phyloP scores from a whole-genome alignment of 2,113 vertebrate species.

The Nansenia antarctica region DNA sequence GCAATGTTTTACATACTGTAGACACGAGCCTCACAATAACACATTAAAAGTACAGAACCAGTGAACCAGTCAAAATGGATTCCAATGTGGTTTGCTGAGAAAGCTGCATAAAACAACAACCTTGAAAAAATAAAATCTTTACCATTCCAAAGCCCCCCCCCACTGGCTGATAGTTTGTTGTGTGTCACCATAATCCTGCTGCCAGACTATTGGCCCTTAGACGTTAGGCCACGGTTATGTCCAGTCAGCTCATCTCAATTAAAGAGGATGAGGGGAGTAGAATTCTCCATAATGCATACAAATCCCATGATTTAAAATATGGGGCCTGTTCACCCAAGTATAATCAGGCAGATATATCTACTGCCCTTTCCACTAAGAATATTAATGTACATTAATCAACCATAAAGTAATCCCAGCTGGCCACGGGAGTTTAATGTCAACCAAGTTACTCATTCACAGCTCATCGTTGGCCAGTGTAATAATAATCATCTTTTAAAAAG shows the following conservation, averaged over 20 bases:
- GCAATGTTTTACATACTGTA: not conserved
- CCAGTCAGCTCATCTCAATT: slow-evolving; percentile 14
- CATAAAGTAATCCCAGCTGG: slow-evolving; percentile 23
- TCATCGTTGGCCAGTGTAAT: slow-evolving; percentile 3
- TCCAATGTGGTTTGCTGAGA: not conserved
- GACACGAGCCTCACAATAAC: not conserved
- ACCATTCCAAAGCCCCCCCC: not conserved
- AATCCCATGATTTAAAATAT: slow-evolving; percentile 26
- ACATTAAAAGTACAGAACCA: not conserved
- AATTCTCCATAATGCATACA: slow-evolving; percentile 8
- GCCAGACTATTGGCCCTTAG: not conserved
- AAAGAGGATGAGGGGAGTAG: not conserved
- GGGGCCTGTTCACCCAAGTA: slow-evolving; percentile 6
- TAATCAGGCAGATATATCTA: slow-evolving; percentile 32
- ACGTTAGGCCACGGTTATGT: not conserved
- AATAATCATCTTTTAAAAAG: slow-evolving; percentile 30
- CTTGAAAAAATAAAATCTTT: not conserved
- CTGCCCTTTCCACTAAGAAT: slow-evolving; percentile 24
- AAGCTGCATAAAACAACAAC: not conserved
- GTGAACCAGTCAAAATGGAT: too few species aligned
- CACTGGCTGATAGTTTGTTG: not conserved
- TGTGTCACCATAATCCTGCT: not conserved
- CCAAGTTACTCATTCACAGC: slow-evolving; percentile 12
- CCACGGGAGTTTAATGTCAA: slow-evolving; percentile 38
- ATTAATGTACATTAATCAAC: slow-evolving; percentile 38